Conservation (phyloP, 2,113 vertebrate species). For the Lepus americanus region DNA sequence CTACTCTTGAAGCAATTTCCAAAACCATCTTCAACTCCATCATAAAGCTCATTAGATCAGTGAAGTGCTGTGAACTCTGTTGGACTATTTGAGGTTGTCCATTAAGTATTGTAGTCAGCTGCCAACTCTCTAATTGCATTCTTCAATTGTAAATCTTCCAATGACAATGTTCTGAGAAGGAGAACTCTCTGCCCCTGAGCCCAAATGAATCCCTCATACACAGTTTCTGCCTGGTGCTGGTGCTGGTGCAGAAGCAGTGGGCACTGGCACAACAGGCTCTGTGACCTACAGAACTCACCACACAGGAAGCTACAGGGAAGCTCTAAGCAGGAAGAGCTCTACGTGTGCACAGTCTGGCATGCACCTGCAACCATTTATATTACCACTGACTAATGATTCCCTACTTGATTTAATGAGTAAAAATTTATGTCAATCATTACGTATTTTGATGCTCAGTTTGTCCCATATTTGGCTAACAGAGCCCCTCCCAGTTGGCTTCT, state of each 20-base stretch:
- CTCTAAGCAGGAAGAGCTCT: not conserved
- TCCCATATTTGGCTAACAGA: not conserved
- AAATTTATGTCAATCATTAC: not conserved
- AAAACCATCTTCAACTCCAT: conserved; percentile 94
- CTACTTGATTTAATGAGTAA: not conserved
- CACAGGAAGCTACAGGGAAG: not conserved
- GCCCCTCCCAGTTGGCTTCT: not conserved
- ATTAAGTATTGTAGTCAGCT: conserved; percentile 89
- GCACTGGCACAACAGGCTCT: too few species aligned
- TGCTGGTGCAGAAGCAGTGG: too few species aligned
- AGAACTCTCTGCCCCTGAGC: not conserved
- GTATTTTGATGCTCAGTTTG: not conserved
- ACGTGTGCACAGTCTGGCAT: not conserved
- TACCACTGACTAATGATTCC: not conserved
- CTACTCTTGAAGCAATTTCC: conserved; percentile 92
- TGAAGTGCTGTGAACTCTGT: conserved; percentile 93
- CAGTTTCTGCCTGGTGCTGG: not conserved
- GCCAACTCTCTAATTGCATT: conserved; percentile 90
- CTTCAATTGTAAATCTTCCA: not conserved
- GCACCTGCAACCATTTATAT: not conserved
- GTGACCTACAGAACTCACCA: too few species aligned
- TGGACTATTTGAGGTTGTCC: conserved; percentile 91
- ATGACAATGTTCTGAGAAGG: not conserved
- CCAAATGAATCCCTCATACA: not conserved
- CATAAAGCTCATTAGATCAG: conserved; percentile 92